These are phyloP conservation scores for Colletes gigas DNA, from an alignment of 1,140 invertebrate species.

Conservation along the genomic window DNA sequence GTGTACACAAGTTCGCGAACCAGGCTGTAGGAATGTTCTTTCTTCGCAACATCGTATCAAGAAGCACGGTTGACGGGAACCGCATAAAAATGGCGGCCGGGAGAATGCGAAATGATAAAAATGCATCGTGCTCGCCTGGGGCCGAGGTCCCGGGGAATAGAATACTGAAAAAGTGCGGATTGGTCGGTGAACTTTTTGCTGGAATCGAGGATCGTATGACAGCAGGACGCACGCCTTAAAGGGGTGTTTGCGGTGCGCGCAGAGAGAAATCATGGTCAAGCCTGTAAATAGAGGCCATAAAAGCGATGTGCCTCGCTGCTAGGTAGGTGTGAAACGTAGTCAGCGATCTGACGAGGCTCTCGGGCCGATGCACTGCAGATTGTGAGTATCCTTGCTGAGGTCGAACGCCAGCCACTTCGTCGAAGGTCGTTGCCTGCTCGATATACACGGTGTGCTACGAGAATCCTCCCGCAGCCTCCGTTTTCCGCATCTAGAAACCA, in stretches of 20 bases:
- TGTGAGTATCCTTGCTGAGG: constrained; percentile 75
- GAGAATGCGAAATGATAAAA: constrained; percentile 6
- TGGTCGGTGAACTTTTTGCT: background rate
- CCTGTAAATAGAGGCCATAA: constrained; percentile 38
- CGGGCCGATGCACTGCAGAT: constrained; percentile 74
- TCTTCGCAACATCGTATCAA: background rate
- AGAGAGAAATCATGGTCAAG: constrained; percentile 27
- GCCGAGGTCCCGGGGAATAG: background rate
- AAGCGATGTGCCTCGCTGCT: constrained; percentile 43
- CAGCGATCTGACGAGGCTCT: constrained; percentile 55
- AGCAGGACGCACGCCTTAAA: constrained; percentile 9
- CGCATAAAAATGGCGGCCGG: background rate
- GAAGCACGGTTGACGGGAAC: background rate
- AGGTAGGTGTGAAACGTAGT: constrained; percentile 65
- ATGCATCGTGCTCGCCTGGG: background rate
- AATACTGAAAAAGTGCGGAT: constrained; percentile 1
- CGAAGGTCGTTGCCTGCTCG: constrained; percentile 74
- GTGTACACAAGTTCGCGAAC: background rate
- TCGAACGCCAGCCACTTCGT: constrained; percentile 47
- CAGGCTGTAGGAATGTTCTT: background rate
- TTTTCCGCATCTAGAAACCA: background rate
- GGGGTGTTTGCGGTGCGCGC: background rate
- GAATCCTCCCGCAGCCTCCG: constrained; percentile 32
- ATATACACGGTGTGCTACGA: constrained; percentile 60
- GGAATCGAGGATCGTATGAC: constrained; percentile 25